A percentile compares a stretch with the other conserved stretches of the same genome.
These are phyloP conservation scores for Dicrostonyx torquatus DNA, from an alignment of 2,797 vertebrate genomes.

Conservation along the genomic window DNA sequence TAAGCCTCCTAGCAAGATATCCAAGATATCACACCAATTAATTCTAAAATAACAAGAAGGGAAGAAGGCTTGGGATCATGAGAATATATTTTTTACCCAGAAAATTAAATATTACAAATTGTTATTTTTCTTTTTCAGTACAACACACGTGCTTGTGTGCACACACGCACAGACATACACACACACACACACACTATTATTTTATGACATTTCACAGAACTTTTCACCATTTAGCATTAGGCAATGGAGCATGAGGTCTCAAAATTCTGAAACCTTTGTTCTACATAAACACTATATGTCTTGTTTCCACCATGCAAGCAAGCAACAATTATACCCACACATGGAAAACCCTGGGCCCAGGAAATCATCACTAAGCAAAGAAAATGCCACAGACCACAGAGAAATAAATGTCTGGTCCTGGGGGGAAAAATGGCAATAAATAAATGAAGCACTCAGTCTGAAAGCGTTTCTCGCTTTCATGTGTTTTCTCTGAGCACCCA, in stretches of 20 bases:
- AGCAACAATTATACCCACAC: neutral
- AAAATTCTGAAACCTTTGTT: neutral
- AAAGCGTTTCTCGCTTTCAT: neutral
- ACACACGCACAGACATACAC: neutral
- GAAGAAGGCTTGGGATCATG: neutral
- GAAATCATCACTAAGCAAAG: slow-evolving; percentile 18
- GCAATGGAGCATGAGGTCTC: neutral
- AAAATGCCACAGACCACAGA: neutral
- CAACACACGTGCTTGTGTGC: neutral
- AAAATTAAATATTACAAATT: neutral
- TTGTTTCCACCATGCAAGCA: slow-evolving; percentile 18
- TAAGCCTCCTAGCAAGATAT: neutral
- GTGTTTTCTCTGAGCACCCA: neutral
- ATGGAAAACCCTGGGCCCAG: neutral
- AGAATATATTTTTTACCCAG: neutral
- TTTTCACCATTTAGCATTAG: neutral
- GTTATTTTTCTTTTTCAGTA: neutral
- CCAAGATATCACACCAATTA: neutral
- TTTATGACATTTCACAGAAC: neutral
- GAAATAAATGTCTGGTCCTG: neutral
- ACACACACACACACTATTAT: neutral
- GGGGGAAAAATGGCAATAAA: too few species aligned
- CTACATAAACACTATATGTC: neutral
- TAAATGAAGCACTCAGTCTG: neutral
- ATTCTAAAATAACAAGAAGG: neutral